Percentiles rank a stretch among this genome's conserved stretches.
Conservation (phyloP, 2,113 vertebrate species). For the Dascyllus trimaculatus region DNA sequence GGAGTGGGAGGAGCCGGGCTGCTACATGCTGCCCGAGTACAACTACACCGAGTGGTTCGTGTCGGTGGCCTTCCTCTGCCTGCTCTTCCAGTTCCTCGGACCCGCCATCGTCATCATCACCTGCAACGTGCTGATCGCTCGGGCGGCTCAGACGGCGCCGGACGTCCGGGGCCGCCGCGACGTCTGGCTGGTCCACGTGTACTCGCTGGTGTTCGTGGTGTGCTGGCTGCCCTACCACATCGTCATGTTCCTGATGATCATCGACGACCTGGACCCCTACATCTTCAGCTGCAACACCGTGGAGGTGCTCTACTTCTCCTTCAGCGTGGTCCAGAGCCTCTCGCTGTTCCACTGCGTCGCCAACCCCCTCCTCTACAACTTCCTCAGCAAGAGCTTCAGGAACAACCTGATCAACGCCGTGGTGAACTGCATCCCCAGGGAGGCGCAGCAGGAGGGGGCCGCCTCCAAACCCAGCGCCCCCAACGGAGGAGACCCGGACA, state of each 20-base stretch:
- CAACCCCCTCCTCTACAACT: constrained; percentile 97
- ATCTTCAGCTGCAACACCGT: constrained; percentile 86
- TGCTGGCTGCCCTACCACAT: constrained; percentile 95
- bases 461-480: constrained; percentile 33
- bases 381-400: constrained; percentile 92
- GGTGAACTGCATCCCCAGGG: constrained; percentile 86
- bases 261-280: constrained; percentile 77
- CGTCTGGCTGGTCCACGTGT: constrained; percentile 89
- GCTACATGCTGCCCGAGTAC: constrained; percentile 90
- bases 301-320: constrained; percentile 89
- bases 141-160: constrained; percentile 68
- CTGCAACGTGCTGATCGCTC: constrained; percentile 89
- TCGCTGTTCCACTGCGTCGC: constrained; percentile 91
- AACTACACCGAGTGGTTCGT: constrained; percentile 84
- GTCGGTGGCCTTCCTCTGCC: constrained; percentile 77
- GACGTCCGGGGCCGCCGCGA: constrained; percentile 83
- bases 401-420: constrained; percentile 86
- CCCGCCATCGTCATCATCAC: constrained; percentile 87
- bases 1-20: constrained; percentile 87
- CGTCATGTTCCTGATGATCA: constrained; percentile 82
- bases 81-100: constrained; percentile 89
- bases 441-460: constrained; percentile 10
- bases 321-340: constrained; percentile 88
- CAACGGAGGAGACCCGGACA: constrained; percentile 36
- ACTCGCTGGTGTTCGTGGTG: constrained; percentile 86